Conservation (phyloP, 2,113 vertebrate species). For the Pandion haliaetus region DNA sequence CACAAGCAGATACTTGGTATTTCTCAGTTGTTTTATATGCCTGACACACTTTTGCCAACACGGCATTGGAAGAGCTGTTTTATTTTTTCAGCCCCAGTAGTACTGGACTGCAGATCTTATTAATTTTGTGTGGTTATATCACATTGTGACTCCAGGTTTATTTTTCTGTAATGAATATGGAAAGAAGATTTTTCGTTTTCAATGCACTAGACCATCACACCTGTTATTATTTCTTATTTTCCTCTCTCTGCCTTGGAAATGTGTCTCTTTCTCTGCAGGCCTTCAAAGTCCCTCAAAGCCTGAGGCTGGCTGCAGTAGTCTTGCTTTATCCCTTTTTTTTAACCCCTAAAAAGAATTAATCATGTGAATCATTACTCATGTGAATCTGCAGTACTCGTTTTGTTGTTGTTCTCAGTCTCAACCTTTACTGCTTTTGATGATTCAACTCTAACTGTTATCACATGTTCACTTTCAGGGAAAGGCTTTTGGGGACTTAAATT, state of each 20-base stretch:
- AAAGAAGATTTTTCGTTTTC: conserved; percentile 31
- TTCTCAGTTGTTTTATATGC: neutral
- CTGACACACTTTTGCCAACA: neutral
- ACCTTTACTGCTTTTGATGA: neutral
- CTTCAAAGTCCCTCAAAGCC: neutral
- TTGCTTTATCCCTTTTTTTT: neutral
- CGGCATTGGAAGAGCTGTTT: neutral
- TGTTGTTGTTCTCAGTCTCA: neutral
- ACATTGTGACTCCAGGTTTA: neutral
- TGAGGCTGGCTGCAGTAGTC: conserved; percentile 11
- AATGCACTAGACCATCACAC: neutral
- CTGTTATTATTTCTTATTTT: conserved; percentile 59
- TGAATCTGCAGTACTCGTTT: neutral
- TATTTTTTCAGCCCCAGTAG: neutral
- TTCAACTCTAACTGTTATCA: neutral
- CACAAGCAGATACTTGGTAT: neutral
- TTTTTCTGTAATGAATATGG: conserved; percentile 2
- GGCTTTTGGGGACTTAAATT: neutral
- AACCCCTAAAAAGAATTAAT: neutral
- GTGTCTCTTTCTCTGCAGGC: neutral
- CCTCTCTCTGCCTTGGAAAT: conserved; percentile 27
- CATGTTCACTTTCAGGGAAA: neutral
- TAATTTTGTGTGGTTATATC: neutral
- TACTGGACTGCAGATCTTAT: neutral
- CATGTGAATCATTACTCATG: neutral